Percentiles rank a stretch among this genome's conserved stretches.
phyloP scores from a whole-genome alignment of 2,797 vertebrate species.

The Peromyscus aztecus region DNA sequence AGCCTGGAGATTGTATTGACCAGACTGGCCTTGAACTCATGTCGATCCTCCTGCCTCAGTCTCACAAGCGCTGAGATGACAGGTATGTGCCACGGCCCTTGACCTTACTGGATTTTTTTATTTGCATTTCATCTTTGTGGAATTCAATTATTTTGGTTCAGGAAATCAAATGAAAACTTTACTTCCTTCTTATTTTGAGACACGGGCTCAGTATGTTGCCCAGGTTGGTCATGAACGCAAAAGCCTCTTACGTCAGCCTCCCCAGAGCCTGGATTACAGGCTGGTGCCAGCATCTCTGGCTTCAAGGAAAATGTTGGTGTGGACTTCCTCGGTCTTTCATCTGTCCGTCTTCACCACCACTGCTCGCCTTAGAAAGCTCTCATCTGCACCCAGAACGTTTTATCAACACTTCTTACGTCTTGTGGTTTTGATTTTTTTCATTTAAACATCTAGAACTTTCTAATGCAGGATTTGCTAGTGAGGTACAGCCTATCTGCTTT shows the following conservation, averaged over 20 bases:
- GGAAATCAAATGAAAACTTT: not conserved
- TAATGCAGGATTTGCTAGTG: not conserved
- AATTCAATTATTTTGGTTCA: not conserved
- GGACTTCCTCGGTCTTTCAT: not conserved
- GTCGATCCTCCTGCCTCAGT: not conserved
- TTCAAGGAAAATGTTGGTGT: not conserved
- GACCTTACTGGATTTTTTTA: conserved; percentile 15
- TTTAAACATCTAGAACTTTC: conserved; percentile 34
- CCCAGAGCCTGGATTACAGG: not conserved
- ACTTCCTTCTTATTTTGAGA: not conserved
- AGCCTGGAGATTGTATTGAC: not conserved
- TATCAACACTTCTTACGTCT: not conserved
- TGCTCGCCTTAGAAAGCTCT: not conserved
- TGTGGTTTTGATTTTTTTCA: conserved; percentile 35
- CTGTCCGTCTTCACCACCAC: not conserved
- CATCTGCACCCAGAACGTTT: not conserved
- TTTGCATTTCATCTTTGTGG: conserved; percentile 2
- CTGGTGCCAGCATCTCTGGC: not conserved
- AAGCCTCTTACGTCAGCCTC: not conserved
- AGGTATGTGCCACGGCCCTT: not conserved
- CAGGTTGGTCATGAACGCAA: not conserved
- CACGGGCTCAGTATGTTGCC: not conserved
- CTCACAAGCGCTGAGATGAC: not conserved
- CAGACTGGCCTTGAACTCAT: not conserved
- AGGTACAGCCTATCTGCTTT: not conserved